Evolutionary conservation across 2,888 invertebrate species (phyloP).

Genomic region (Diloba caeruleocephala): DNA sequence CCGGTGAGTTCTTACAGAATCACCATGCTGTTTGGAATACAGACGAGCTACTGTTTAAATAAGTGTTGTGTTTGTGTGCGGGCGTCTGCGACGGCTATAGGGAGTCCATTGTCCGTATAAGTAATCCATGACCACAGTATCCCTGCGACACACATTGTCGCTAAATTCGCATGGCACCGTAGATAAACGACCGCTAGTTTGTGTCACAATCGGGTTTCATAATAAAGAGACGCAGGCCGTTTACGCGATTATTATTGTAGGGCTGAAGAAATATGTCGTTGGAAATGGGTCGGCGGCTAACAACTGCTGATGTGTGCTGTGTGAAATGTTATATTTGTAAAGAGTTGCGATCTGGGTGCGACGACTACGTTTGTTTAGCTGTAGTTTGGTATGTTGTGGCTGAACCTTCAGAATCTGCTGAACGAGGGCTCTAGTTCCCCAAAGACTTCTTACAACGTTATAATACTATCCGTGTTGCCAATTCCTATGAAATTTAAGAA

Average conservation of each 20-base stretch:
- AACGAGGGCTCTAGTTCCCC: too few relatives aligned
- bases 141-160: neutral
- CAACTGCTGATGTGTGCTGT: slow-evolving; percentile 8
- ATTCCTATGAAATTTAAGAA: too few relatives aligned
- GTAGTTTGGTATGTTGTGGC: too few relatives aligned
- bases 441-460: too few relatives aligned
- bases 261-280: slow-evolving; percentile 22
- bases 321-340: slow-evolving; percentile 7
- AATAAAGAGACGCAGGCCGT: slow-evolving; percentile 8
- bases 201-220: slow-evolving; percentile 1
- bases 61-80: slow-evolving; percentile 7
- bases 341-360: too few relatives aligned
- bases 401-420: too few relatives aligned
- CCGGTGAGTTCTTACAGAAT: too few relatives aligned
- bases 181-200: slow-evolving; percentile 8
- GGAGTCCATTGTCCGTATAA: neutral
- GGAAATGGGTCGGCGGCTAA: slow-evolving; percentile 22
- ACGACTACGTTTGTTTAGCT: too few relatives aligned
- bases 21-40: neutral
- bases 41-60: slow-evolving; percentile 1
- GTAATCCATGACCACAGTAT: neutral
- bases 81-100: neutral
- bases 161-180: neutral
- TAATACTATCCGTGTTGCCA: too few relatives aligned
- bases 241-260: slow-evolving; percentile 20